Evolutionary conservation across 2,888 invertebrate genomes (phyloP).

Genomic region (Apamea anceps): DNA sequence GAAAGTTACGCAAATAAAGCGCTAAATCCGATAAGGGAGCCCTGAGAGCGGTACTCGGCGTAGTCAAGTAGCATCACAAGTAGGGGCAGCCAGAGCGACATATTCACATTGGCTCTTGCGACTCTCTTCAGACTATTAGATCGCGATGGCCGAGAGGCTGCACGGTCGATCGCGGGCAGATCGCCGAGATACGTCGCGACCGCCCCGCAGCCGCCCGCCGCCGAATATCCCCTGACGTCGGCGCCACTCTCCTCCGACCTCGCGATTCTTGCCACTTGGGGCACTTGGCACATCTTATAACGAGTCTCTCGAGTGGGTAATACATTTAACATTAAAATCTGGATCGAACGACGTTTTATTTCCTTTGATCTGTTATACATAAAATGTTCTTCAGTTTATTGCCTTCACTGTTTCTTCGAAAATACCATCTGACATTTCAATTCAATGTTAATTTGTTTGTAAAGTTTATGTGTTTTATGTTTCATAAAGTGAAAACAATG

Average conservation of each 20-base stretch:
- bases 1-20: constrained; percentile 70
- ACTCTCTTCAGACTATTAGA: constrained; percentile 73
- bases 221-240: constrained; percentile 72
- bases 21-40: constrained; percentile 69
- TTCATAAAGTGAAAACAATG: constrained; percentile 53
- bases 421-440: constrained; percentile 52
- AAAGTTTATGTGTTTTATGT: constrained; percentile 33
- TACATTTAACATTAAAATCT: constrained; percentile 78
- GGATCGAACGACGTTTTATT: constrained; percentile 71
- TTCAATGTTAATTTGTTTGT: constrained; percentile 56
- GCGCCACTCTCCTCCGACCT: constrained; percentile 71
- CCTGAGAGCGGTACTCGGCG: constrained; percentile 54
- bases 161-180: constrained; percentile 80
- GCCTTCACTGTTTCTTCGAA: constrained; percentile 60
- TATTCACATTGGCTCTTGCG: constrained; percentile 74
- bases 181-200: constrained; percentile 83
- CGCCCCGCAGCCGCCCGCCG: constrained; percentile 69
- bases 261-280: constrained; percentile 79
- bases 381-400: constrained; percentile 65
- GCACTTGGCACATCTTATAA: constrained; percentile 81
- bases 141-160: constrained; percentile 77
- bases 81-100: constrained; percentile 64
- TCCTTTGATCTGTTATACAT: constrained; percentile 71
- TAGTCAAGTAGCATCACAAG: constrained; percentile 66
- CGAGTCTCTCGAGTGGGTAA: constrained; percentile 76